Base-by-base conservation (phyloP, 2,797 vertebrate species). In the Prionace glauca region DNA sequence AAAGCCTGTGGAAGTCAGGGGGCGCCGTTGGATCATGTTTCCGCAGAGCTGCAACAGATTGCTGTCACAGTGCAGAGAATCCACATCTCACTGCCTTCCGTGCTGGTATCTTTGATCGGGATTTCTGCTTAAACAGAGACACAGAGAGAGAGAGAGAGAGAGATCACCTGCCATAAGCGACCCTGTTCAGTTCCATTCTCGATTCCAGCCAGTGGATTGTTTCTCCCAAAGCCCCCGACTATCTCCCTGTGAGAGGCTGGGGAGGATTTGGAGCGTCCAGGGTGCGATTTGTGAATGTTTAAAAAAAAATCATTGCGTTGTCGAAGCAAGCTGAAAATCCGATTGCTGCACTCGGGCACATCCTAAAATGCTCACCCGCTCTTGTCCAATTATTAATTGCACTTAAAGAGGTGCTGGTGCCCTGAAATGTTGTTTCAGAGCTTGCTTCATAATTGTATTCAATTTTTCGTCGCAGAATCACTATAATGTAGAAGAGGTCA, bases 11-110 rank as follows among this genome's bases (percentile, higher is more conserved):
- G 81, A 45, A 84, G 81, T 84, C 20, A 92, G 67, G 90, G 90
- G 90, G 90, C 90, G 65, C 90, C n/a, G 18, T 92, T 92, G 90
- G n/a, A 92, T 69, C 90, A 67, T 41, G n/a, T 69, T 92, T 69
- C 62, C 24, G 90, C 65, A 7, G 29, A 62, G 18, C 60, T 90
- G 87, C 26, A 90, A 60, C 16, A 16, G 60, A 18, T n/a, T 90
- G 11, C 3, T 90, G 87, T 60, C 5, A 32, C 32, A 60, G 16
- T 90, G 87, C 0, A 16, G 9, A n/a, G 74, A n/a, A 77, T 77
- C 74, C 32, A 4, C 3, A n/a, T 77, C 3, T 60, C 50, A 56
- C 5, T 56, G 50, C 50, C 50, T 56, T 56, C 3, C 4, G 50
- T 56, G 50, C 45, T 50, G 45, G 45, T 3, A 50, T 50, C 45